phyloP scores from a whole-genome alignment of 2,797 vertebrate genomes.

The Oryzias dopingdopingensis region DNA sequence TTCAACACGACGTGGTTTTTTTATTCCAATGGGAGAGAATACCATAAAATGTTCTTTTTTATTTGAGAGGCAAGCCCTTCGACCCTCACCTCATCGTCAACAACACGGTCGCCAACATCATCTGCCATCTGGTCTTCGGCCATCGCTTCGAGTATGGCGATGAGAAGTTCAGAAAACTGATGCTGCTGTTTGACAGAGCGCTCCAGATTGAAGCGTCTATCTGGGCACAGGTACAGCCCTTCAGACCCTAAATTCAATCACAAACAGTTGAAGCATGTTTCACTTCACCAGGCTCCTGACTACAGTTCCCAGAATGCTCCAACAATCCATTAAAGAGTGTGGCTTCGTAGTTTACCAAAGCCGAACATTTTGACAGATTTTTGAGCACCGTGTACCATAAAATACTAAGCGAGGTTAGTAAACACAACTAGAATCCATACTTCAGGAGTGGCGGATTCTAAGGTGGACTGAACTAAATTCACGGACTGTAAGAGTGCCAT shows the following conservation, averaged over 20 bases:
- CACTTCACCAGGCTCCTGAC: no score
- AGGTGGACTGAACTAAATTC: no score
- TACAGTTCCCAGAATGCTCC: no score
- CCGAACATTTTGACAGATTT: no score
- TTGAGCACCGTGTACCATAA: no score
- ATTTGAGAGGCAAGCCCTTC: slow-evolving; percentile 67
- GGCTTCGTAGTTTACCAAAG: no score
- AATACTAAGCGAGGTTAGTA: no score
- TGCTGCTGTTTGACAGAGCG: background rate
- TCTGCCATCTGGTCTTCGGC: slow-evolving; percentile 78
- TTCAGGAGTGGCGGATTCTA: no score
- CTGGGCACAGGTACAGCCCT: slow-evolving; percentile 42
- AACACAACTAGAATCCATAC: no score
- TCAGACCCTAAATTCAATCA: background rate
- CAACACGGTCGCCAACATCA: slow-evolving; percentile 74
- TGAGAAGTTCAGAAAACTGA: slow-evolving; percentile 29
- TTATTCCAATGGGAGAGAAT: background rate
- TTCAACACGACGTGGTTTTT: rapidly evolving
- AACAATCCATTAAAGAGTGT: no score
- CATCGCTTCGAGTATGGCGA: slow-evolving; percentile 72
- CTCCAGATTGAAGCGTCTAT: slow-evolving; percentile 18
- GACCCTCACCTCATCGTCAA: slow-evolving; percentile 67
- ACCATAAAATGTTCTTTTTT: background rate
- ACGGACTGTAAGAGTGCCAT: no score
- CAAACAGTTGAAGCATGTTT: no score